Evolutionary conservation across 2,888 invertebrate genomes (phyloP), one percentile per base, ranked within the genome.

Genomic region (Gandaritis pyraliata): DNA sequence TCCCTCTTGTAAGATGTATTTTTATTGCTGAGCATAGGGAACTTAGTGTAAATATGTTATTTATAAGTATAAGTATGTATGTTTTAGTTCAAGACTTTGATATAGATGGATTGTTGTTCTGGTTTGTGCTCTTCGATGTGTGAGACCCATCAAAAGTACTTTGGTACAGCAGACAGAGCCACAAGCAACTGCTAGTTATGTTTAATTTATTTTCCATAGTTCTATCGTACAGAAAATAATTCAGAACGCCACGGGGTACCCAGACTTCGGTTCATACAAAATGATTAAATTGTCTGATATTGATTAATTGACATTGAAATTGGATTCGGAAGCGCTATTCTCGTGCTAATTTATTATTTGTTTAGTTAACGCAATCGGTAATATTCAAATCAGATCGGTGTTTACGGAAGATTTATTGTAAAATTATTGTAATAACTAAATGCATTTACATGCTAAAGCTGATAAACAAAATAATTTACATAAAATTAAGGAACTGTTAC

Each of bases 281-380:
- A 77, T 78, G 70, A 78, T 76, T 76, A 77, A 76, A 78, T 71
- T 76, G 74, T 73, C 74, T 77, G 73, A 73, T 76, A 69, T 77
- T 82, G 80, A 84, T 84, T 82, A 81, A 83, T 83, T 80, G 80
- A 77, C 76, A 69, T 69, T 71, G 69, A 72, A 76, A 80, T 77
- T 78, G 76, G 77, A 79, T 77, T 79, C 68, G 66, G 73, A 71
- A 73, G 69, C 74, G 65, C 65, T 74, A 69, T 67, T 56, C 66
- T 65, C 60, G 46, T 60, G 69, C 70, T 65, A 68, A 56, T 66
- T 65, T 62, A 72, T 74, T 74, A 69, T 63, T 71, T 69, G 64
- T 67, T 67, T 68, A 62, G 62, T 55, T 59, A 62, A 66, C 61
- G 45, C 61, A 58, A 56, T 64, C 56, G 48, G 58, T 47, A 16